These are phyloP conservation scores for Drosophila kuntzei DNA, from an alignment of 2,888 invertebrate species.

Conservation along the genomic window DNA sequence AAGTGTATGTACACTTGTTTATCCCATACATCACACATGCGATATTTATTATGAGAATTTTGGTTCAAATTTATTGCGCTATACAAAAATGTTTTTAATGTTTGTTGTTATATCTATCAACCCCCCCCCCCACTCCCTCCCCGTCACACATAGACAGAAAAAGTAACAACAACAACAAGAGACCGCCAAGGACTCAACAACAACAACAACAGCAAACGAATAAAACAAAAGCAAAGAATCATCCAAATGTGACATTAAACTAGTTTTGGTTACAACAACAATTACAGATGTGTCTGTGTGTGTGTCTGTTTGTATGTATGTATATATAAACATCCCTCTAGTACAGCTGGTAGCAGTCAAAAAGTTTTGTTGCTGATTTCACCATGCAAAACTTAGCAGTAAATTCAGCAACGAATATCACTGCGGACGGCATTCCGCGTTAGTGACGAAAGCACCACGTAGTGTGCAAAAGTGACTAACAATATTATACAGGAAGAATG, in stretches of 20 bases:
- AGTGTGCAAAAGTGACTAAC: too few relatives aligned
- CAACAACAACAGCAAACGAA: constrained; percentile 14
- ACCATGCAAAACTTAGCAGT: too few relatives aligned
- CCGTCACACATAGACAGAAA: neutral
- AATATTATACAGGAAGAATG: too few relatives aligned
- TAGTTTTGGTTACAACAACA: constrained; percentile 32
- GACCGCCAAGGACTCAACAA: constrained; percentile 22
- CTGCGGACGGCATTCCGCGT: too few relatives aligned
- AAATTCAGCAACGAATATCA: too few relatives aligned
- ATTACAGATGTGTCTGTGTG: neutral
- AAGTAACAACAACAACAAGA: constrained; percentile 2
- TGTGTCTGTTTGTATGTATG: neutral
- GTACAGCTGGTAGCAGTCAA: too few relatives aligned
- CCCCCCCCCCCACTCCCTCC: neutral
- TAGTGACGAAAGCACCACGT: too few relatives aligned
- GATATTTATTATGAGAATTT: constrained; percentile 25
- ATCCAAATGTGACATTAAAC: constrained; percentile 44
- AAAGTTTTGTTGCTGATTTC: too few relatives aligned
- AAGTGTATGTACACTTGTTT: constrained; percentile 3
- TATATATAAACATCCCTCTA: too few relatives aligned
- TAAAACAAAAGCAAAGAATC: constrained; percentile 26
- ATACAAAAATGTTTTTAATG: constrained; percentile 23
- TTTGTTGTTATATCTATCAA: constrained; percentile 11
- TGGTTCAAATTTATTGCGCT: constrained; percentile 36
- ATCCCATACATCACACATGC: constrained; percentile 13